Conservation (phyloP, 2,888 invertebrate genomes). For the Automeris io region DNA sequence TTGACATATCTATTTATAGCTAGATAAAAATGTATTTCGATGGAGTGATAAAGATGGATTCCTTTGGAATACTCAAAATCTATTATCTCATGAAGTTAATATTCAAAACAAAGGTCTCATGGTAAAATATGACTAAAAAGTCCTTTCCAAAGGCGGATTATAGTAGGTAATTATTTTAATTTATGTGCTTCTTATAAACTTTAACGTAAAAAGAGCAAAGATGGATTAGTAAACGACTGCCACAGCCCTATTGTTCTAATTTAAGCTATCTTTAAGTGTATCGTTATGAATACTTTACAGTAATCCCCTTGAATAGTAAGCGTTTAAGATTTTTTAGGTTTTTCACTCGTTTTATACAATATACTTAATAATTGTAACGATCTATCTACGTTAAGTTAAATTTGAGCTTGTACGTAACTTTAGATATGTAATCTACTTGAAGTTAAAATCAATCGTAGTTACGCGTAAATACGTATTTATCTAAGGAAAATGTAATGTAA, state of each 20-base stretch:
- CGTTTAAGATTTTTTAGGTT: slow-evolving; percentile 68
- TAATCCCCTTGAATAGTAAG: slow-evolving; percentile 67
- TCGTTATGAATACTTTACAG: slow-evolving; percentile 66
- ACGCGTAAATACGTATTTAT: slow-evolving; percentile 35
- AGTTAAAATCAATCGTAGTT: slow-evolving; percentile 33
- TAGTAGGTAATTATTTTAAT: slow-evolving; percentile 5
- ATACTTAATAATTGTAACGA: slow-evolving; percentile 62
- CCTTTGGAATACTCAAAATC: too few relatives aligned
- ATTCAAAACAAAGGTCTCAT: too few relatives aligned
- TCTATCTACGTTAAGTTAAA: slow-evolving; percentile 68
- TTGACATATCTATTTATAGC: slow-evolving; percentile 74
- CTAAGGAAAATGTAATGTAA: slow-evolving; percentile 21
- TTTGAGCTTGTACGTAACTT: slow-evolving; percentile 70
- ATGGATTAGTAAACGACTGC: slow-evolving; percentile 21
- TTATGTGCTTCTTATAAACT: slow-evolving; percentile 2
- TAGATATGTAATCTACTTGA: slow-evolving; percentile 35
- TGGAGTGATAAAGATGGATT: slow-evolving; percentile 3
- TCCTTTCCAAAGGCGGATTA: not conserved
- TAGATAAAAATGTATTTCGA: slow-evolving; percentile 31
- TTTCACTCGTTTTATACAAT: slow-evolving; percentile 77
- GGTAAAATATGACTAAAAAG: not conserved
- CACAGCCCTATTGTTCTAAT: slow-evolving; percentile 50
- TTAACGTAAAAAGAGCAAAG: not conserved
- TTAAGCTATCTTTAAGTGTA: slow-evolving; percentile 75
- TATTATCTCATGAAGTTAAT: too few relatives aligned